phyloP scores from a whole-genome alignment of 1,140 invertebrate species.

The Pseudomyrmex gracilis region DNA sequence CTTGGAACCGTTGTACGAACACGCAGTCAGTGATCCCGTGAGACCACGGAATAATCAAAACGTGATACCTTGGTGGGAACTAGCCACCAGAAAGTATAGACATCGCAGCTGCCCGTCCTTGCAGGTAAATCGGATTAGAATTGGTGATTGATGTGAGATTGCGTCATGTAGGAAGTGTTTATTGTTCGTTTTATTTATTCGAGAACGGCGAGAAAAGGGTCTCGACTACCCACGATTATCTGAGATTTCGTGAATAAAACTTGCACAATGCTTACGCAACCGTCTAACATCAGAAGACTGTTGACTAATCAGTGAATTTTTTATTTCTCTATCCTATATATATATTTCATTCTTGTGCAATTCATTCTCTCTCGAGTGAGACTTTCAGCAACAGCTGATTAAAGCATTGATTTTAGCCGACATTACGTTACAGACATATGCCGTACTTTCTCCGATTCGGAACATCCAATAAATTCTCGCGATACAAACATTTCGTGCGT shows the following conservation, averaged over 20 bases:
- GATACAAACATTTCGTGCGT: too few species aligned
- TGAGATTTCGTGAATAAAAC: background rate
- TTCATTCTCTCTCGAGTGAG: background rate
- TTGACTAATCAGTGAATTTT: conserved; percentile 33
- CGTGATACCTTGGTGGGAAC: conserved; percentile 93
- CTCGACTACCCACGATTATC: background rate
- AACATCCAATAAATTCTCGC: too few species aligned
- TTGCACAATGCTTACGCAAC: background rate
- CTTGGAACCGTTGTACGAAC: conserved; percentile 84
- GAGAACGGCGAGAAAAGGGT: background rate
- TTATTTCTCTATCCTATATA: conserved; percentile 20
- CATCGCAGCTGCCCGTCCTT: conserved; percentile 90
- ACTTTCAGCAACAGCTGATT: conserved; percentile 11
- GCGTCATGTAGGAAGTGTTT: background rate
- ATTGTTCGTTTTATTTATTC: background rate
- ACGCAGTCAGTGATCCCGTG: conserved; percentile 82
- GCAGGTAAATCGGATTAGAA: conserved; percentile 84
- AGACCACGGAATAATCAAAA: conserved; percentile 77
- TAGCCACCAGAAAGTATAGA: conserved; percentile 91
- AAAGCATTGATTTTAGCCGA: conserved; percentile 37
- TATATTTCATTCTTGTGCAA: conserved; percentile 40
- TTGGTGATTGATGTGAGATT: too few species aligned
- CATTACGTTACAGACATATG: background rate
- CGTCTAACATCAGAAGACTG: conserved; percentile 3
- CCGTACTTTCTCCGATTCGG: conserved; percentile 5